These are phyloP conservation scores for Schrankia costaestrigalis DNA, from an alignment of 2,888 invertebrate species.

Conservation along the genomic window DNA sequence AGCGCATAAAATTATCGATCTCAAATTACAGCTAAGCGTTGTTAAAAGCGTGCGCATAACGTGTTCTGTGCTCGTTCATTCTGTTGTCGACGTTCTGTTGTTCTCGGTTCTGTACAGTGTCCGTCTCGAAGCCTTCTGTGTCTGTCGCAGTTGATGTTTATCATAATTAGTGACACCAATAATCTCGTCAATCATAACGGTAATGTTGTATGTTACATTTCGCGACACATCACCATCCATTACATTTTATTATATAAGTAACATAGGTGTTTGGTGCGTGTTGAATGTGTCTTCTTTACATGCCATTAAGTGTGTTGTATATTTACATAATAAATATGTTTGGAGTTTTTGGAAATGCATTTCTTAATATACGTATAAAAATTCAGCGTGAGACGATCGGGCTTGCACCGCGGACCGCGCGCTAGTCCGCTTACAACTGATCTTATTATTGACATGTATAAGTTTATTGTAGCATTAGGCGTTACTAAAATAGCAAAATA, in stretches of 20 bases:
- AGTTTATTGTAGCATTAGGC: constrained; percentile 65
- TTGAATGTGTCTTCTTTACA: constrained; percentile 75
- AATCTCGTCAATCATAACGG: too few relatives aligned
- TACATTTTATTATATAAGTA: constrained; percentile 50
- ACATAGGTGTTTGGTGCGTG: constrained; percentile 66
- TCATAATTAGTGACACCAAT: constrained; percentile 30
- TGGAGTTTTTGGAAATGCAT: constrained; percentile 71
- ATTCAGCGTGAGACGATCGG: constrained; percentile 58
- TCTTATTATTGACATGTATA: constrained; percentile 41
- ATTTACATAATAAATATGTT: constrained; percentile 65
- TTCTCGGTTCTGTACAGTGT: constrained; percentile 40
- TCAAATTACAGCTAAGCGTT: constrained; percentile 73
- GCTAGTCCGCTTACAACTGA: constrained; percentile 58
- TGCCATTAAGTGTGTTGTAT: constrained; percentile 66
- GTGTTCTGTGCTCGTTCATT: constrained; percentile 39
- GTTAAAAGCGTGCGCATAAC: constrained; percentile 52
- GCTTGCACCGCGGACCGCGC: constrained; percentile 75
- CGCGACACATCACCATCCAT: constrained; percentile 46
- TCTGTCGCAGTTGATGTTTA: constrained; percentile 25
- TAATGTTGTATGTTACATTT: too few relatives aligned
- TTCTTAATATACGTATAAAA: constrained; percentile 73
- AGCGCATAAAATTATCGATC: constrained; percentile 72
- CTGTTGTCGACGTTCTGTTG: constrained; percentile 24
- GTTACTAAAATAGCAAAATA: constrained; percentile 56
- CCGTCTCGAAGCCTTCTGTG: constrained; percentile 50